Evolutionary conservation across 2,888 invertebrate genomes (phyloP), one percentile per base, ranked within the genome.

Genomic region (Camptogramma bilineatum): DNA sequence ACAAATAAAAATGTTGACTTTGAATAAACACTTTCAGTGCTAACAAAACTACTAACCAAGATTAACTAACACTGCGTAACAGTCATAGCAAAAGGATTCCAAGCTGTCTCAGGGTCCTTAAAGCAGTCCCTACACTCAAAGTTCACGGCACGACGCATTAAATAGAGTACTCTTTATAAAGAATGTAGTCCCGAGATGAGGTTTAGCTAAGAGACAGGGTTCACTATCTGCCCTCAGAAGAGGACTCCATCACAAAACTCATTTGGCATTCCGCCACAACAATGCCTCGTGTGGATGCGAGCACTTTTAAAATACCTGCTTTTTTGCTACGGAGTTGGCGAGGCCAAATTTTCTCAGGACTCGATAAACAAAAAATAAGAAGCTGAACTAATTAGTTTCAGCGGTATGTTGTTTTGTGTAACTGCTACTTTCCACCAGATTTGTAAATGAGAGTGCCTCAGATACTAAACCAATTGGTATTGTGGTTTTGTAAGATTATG

Each of bases 181-280:
- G 64, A 69, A 68, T 70, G 69, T 68, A 66, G 61, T 62, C 65
- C 76, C 72, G 78, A 77, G 79, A 75, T 77, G 81, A 82, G 82
- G 78, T 82, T 82, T 78, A 78, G 82, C 75, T 74, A 78, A 78
- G 80, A 81, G 82, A 79, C 80, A 78, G 80, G 71, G 84, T 78
- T 85, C 81, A 85, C 85, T 88, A 87, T 88, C 84, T 84, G 82
- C 83, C 82, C 82, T 82, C 83, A 83, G 79, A 80, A 82, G 83
- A 82, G 83, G 86, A 84, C 87, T 88, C 81, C 87, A 88, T 91
- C 87, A 87, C 87, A 87, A 89, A 91, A 90, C 88, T 91, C 91
- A 91, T 91, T 92, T 92, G 91, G 92, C 91, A 91, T 90, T 85
- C 90, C 86, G 90, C 92, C 92, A 91, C 86, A 82, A 87, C 87